Evolutionary conservation across 2,888 invertebrate genomes (phyloP).

Genomic region (Lamproptera curius): DNA sequence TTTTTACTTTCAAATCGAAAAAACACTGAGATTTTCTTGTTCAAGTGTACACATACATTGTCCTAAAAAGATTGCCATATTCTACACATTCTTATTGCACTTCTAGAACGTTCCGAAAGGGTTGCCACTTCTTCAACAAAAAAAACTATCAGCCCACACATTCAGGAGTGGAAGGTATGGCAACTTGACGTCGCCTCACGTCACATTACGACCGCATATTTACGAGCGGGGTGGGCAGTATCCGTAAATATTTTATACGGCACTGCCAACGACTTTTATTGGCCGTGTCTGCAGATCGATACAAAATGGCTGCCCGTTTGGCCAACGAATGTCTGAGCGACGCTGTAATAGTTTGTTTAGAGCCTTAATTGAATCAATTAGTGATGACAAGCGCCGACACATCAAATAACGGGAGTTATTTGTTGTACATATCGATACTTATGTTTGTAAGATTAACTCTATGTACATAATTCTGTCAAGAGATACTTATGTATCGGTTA

Average conservation of each 20-base stretch:
- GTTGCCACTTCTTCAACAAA: background rate
- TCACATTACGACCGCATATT: constrained; percentile 30
- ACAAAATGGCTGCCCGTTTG: constrained; percentile 6
- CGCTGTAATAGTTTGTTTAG: too few relatives aligned
- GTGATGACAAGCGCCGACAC: too few relatives aligned
- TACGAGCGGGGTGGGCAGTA: constrained; percentile 28
- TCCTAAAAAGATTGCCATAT: background rate
- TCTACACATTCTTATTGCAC: background rate
- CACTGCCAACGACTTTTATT: constrained; percentile 33
- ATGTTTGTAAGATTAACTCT: too few relatives aligned
- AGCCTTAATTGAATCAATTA: too few relatives aligned
- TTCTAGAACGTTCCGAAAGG: background rate
- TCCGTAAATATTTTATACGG: constrained; percentile 33
- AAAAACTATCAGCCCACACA: background rate
- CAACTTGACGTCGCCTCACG: constrained; percentile 12
- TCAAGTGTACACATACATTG: background rate
- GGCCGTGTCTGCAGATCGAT: constrained; percentile 20
- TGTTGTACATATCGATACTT: too few relatives aligned
- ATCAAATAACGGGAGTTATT: too few relatives aligned
- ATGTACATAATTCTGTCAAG: too few relatives aligned
- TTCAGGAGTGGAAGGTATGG: background rate
- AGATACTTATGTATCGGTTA: too few relatives aligned
- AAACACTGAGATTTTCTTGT: too few relatives aligned
- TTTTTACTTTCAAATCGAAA: too few relatives aligned
- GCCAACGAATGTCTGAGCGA: background rate